Percentiles rank a stretch among this genome's conserved stretches.
phyloP scores from a whole-genome alignment of 2,888 invertebrate genomes.

The Gandaritis pyraliata region DNA sequence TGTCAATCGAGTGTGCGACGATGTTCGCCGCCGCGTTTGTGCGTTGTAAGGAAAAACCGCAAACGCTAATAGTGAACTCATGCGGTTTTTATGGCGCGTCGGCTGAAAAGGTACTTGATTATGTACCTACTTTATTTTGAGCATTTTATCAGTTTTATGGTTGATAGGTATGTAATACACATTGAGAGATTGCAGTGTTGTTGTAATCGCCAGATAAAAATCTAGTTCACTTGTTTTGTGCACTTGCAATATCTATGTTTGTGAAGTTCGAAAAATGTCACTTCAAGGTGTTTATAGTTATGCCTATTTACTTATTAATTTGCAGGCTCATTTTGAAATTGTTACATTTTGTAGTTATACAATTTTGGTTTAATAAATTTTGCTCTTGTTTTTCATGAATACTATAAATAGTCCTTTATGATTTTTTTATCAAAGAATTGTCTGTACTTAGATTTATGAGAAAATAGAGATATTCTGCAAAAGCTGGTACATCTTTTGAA shows the following conservation, averaged over 20 bases:
- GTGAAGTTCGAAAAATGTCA: background rate
- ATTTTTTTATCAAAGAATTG: too few species aligned
- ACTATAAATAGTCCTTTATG: too few species aligned
- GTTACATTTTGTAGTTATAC: too few species aligned
- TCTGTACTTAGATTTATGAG: too few species aligned
- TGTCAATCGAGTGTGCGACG: constrained; percentile 84
- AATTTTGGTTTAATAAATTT: too few species aligned
- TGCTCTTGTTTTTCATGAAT: too few species aligned
- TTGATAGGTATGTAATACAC: background rate
- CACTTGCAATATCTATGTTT: background rate
- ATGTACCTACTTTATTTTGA: background rate
- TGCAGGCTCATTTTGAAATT: too few species aligned
- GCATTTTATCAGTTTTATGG: constrained; percentile 7
- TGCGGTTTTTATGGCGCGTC: constrained; percentile 82
- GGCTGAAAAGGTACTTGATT: constrained; percentile 71
- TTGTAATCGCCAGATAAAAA: background rate
- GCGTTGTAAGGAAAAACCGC: constrained; percentile 80
- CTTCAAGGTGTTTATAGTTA: background rate
- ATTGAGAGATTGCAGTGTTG: background rate
- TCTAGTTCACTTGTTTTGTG: background rate
- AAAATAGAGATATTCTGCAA: too few species aligned
- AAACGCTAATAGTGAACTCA: constrained; percentile 82
- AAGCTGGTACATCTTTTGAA: background rate
- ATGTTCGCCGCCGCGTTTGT: constrained; percentile 85
- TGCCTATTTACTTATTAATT: too few species aligned